Conservation (phyloP, 2,888 invertebrate species). For the Agriopis aurantiaria region DNA sequence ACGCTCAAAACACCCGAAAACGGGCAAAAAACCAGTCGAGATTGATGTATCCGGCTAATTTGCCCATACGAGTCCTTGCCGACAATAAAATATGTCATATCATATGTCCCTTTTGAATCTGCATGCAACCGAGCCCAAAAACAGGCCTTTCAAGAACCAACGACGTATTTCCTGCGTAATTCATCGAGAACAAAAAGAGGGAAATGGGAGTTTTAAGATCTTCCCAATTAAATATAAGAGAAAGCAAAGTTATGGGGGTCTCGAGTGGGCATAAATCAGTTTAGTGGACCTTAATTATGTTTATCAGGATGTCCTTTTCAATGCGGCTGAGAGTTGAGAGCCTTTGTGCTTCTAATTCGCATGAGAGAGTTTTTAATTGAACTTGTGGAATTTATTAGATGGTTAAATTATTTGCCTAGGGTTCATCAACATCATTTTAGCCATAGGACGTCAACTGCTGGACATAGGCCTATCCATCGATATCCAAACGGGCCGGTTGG, state of each 20-base stretch:
- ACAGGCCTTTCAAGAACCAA: conserved; percentile 67
- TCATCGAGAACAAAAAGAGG: conserved; percentile 70
- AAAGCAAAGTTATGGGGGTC: conserved; percentile 78
- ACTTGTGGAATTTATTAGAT: conserved; percentile 11
- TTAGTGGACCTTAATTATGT: conserved; percentile 72
- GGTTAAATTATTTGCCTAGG: conserved; percentile 2
- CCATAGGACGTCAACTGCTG: too few relatives aligned
- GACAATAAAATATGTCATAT: conserved; percentile 84
- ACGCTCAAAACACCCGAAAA: conserved; percentile 32
- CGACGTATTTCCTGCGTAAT: conserved; percentile 76
- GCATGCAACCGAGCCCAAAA: conserved; percentile 75
- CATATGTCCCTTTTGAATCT: conserved; percentile 70
- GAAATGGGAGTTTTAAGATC: conserved; percentile 72
- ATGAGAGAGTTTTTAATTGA: conserved; percentile 42
- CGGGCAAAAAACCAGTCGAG: conserved; percentile 56
- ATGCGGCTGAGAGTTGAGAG: conserved; percentile 47
- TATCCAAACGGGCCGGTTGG: too few relatives aligned
- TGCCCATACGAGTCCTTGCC: conserved; percentile 69
- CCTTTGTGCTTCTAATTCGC: conserved; percentile 58
- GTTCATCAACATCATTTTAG: background rate
- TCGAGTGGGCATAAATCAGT: conserved; percentile 70
- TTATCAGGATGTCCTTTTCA: conserved; percentile 72
- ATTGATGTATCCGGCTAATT: conserved; percentile 86
- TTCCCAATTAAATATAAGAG: conserved; percentile 73
- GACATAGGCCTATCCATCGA: too few relatives aligned